Base-by-base conservation (phyloP, 2,113 vertebrate genomes). In the Rhea pennata region DNA sequence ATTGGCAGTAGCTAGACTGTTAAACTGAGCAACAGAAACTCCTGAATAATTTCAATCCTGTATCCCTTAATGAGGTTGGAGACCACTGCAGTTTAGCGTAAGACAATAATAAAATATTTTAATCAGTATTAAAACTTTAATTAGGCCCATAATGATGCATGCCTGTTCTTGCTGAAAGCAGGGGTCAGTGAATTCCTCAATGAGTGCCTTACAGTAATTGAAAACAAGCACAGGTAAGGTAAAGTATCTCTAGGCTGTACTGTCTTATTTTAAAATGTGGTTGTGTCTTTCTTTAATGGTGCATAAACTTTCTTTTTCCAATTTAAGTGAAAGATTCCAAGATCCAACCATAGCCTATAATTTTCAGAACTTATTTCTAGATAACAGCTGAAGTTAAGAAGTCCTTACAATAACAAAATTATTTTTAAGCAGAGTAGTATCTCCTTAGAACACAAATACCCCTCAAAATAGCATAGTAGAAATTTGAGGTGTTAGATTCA, bases 61-160 rank as follows among this genome's bases (percentile, higher is more conserved):
- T 83, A 85, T 91, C 87, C 80, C 82, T 92, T 97, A 97, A 96
- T 95, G 95, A 97, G 98, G 89, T 96, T 97, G 96, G 96, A 97
- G 96, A 96, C 96, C 92, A 83, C 80, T 90, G 93, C 94, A 87
- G 77, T 96, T 98, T 96, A 95, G 97, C 96, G n/a, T 95, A 95
- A 97, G 90, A 79, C 73, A 96, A 79, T 95, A 97, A 97, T 97
- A 95, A 97, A 96, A 94, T 87, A 92, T 93, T 96, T 93, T 97
- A 96, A 94, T 97, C 93, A 95, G 87, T 87, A 96, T 96, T 96
- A 87, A 93, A 95, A 97, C 91, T 96, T 95, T 92, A 95, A 96
- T 97, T 96, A 97, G 96, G 88, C 91, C 88, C 26, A 74, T 91
- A 91, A 89, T 86, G 96, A 95, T 85, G 95, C 95, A 87, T 83